These are phyloP conservation scores for Nanger granti DNA, from an alignment of 2,113 vertebrate species.

Conservation along the genomic window DNA sequence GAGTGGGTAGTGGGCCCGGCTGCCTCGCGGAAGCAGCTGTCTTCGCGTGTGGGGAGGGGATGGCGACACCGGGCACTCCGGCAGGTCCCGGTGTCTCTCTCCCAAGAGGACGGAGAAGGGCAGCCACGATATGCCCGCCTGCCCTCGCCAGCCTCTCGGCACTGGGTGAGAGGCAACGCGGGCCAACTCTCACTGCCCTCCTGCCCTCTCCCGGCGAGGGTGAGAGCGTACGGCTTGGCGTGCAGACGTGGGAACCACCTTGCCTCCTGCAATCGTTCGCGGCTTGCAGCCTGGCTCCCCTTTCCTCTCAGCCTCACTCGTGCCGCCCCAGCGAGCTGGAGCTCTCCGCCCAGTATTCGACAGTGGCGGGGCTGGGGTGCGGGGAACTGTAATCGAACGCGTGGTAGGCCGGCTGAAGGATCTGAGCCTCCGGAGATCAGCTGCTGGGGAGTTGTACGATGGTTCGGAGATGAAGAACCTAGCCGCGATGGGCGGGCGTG, in stretches of 20 bases:
- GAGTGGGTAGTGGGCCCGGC: neutral
- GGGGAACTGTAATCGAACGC: neutral
- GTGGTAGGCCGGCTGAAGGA: neutral
- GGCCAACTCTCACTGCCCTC: constrained; percentile 25
- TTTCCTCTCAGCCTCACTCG: rapidly evolving
- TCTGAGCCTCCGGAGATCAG: neutral
- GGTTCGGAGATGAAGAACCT: neutral
- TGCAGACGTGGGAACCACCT: neutral
- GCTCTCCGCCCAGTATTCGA: neutral
- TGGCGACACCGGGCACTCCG: neutral
- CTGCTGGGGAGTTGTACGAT: neutral
- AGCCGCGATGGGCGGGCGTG: neutral
- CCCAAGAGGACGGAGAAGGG: constrained; percentile 47
- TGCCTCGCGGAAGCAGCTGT: constrained; percentile 28
- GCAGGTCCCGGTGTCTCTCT: neutral
- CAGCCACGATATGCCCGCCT: neutral
- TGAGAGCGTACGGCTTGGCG: neutral
- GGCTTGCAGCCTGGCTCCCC: neutral
- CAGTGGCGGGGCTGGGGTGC: neutral
- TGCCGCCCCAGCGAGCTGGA: neutral
- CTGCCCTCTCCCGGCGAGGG: neutral
- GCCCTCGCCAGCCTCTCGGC: constrained; percentile 1
- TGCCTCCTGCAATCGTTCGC: neutral
- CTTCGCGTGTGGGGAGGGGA: neutral
- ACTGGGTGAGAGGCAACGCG: constrained; percentile 54